Base-by-base conservation (phyloP, 2,113 vertebrate species). In the Pteropus alecto region DNA sequence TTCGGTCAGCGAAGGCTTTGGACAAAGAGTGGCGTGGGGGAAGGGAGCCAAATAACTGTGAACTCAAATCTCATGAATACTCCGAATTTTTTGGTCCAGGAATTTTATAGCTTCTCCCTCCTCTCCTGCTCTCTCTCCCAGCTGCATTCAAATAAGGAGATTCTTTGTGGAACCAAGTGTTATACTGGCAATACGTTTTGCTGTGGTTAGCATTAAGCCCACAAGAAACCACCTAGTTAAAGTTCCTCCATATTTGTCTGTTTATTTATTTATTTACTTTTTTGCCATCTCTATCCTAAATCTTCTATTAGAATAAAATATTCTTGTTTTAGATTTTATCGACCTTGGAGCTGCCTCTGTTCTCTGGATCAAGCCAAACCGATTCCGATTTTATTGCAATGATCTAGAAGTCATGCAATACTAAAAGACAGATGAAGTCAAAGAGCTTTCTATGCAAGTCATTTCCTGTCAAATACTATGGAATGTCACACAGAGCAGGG, bases 331-430 rank as follows among this genome's bases (percentile, higher is more conserved):
- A 1, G 7, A 16, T 76, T 71, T 92, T 87, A 78, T 58, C 76
- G 51, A 74, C 51, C 48, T 67, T 41, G 73, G 51, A 38, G 33
- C 51, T 93, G 21, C 77, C 76, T 95, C 48, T 82, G 38, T 5
- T 81, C 54, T 48, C 60, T 28, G 26, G 35, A 8, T 15, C 19
- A 63, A 63, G 11, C 14, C 41, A 58, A 54, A 21, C 61, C 4
- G 65, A 60, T 71, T 82, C 65, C 65, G 60, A 33, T 77, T 83
- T 95, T 71, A n/a, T 9, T 46, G 12, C 0, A 0, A 28, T 5
- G 83, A 92, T 30, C 21, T 19, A 61, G 33, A 89, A 84, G 41
- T 74, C 84, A 60, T 9, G 6, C 51, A 35, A 74, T 16, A 48
- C 1, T 43, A 24, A 65, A 46, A 79, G 30, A 58, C 18, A 24